Percentiles rank a stretch among this genome's conserved stretches.
Evolutionary conservation across 2,113 vertebrate genomes (phyloP).

Genomic region (Oxyruncus cristatus): DNA sequence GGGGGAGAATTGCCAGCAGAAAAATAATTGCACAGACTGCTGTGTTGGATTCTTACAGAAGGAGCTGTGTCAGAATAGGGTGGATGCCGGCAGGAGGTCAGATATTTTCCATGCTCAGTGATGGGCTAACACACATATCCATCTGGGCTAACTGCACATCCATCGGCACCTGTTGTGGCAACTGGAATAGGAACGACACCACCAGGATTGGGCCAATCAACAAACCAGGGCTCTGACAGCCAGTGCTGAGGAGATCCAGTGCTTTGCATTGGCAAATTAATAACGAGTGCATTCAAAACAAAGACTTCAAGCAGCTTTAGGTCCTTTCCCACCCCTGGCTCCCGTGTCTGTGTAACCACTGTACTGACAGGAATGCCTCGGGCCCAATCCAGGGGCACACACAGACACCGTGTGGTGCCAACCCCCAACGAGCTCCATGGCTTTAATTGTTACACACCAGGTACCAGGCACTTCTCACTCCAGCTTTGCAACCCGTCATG

Average conservation of each 20-base stretch:
- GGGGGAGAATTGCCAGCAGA: not conserved
- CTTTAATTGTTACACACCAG: not conserved
- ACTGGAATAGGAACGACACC: fast-evolving
- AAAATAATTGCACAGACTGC: not conserved
- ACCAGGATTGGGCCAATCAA: not conserved
- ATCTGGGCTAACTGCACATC: no score
- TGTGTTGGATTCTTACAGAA: not conserved
- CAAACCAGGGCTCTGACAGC: not conserved
- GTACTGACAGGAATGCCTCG: not conserved
- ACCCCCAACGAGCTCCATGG: not conserved
- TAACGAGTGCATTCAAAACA: not conserved
- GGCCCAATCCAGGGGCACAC: no score
- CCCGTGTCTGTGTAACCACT: not conserved
- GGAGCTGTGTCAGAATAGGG: no score
- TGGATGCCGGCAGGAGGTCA: no score
- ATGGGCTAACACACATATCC: no score
- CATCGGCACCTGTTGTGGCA: fast-evolving
- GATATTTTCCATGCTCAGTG: not conserved
- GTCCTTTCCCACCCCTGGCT: not conserved
- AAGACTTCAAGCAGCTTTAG: not conserved
- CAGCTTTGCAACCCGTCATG: not conserved
- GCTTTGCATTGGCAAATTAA: not conserved
- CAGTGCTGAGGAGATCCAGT: not conserved
- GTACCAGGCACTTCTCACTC: not conserved
- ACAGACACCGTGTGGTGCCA: not conserved